Percentiles rank a stretch among this genome's conserved stretches.
Conservation (phyloP, 2,888 invertebrate species). For the Aleiodes testaceus region DNA sequence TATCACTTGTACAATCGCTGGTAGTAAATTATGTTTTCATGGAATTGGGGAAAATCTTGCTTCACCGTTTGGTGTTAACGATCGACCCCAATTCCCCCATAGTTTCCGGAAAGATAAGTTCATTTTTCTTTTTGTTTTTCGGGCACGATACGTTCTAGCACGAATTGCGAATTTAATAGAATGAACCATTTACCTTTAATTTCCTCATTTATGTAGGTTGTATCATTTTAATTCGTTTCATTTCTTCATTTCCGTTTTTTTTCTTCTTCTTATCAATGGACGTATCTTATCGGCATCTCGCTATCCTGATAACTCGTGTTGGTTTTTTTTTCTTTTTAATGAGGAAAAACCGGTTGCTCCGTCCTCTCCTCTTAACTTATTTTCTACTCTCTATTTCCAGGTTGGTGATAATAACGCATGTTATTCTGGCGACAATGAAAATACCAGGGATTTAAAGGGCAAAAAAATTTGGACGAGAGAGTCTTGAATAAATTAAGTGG, state of each 20-base stretch:
- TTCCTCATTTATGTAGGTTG: no score
- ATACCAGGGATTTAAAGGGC: constrained; percentile 7
- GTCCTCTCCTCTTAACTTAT: background rate
- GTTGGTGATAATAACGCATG: background rate
- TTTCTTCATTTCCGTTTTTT: background rate
- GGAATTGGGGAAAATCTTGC: background rate
- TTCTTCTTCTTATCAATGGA: constrained; percentile 14
- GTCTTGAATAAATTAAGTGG: constrained; percentile 33
- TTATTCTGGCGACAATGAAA: background rate
- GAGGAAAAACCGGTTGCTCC: background rate
- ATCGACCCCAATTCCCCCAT: constrained; percentile 28
- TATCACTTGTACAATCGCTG: no score
- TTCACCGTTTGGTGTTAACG: constrained; percentile 17
- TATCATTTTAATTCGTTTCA: background rate
- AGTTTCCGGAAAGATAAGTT: constrained; percentile 2
- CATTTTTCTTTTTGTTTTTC: constrained; percentile 9
- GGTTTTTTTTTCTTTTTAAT: background rate
- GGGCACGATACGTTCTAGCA: background rate
- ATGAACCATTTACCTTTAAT: no score
- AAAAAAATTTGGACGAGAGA: constrained; percentile 22
- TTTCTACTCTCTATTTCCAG: background rate
- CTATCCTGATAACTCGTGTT: constrained; percentile 14
- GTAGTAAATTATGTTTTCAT: constrained; percentile 1
- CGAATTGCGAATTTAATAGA: constrained; percentile 4
- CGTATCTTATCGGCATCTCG: constrained; percentile 19